A percentile compares a stretch with the other conserved stretches of the same genome.
These are phyloP conservation scores for Leucophora obtusa DNA, from an alignment of 2,888 invertebrate genomes.

Conservation along the genomic window DNA sequence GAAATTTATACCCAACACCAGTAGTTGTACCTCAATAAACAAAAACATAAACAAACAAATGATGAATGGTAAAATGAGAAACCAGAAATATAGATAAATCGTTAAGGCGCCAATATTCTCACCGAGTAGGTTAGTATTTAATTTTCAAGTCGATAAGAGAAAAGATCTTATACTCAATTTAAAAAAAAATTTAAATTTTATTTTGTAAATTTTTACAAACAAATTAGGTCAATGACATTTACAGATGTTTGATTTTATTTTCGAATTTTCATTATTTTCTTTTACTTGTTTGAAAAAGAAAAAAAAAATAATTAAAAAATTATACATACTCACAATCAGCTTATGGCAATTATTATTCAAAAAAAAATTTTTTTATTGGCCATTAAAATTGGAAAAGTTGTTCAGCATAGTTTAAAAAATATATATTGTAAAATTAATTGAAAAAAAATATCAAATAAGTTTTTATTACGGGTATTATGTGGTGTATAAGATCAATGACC, in stretches of 20 bases:
- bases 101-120: constrained; percentile 53
- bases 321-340: neutral
- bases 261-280: neutral
- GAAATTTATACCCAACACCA: constrained; percentile 9
- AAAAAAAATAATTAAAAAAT: neutral
- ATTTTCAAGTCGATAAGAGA: neutral
- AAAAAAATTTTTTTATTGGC: neutral
- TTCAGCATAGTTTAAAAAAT: neutral
- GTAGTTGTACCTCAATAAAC: too few relatives aligned
- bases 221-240: constrained; percentile 5
- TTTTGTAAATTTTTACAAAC: neutral
- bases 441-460: neutral
- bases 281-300: neutral
- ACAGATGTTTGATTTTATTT: neutral
- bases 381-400: neutral
- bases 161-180: neutral
- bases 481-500: neutral
- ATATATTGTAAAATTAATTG: neutral
- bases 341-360: neutral
- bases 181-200: neutral
- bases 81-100: constrained; percentile 38
- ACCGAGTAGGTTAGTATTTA: constrained; percentile 48
- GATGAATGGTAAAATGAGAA: constrained; percentile 32
- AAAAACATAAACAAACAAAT: constrained; percentile 5
- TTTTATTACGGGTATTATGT: neutral